Evolutionary conservation across 2,113 vertebrate species (phyloP), one percentile per base, ranked within the genome.

Genomic region (Heliornis fulica): DNA sequence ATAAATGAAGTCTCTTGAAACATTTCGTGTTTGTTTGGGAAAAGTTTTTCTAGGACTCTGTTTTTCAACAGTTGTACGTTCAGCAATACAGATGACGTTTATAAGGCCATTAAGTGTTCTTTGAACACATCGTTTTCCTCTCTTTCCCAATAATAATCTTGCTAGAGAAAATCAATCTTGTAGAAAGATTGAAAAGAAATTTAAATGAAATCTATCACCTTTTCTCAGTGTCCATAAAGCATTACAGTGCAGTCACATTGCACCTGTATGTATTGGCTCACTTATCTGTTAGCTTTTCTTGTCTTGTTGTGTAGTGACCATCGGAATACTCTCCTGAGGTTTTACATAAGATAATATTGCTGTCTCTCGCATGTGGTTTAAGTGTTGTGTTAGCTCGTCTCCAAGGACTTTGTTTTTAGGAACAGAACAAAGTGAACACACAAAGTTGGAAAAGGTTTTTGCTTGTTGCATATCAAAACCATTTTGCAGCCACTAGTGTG

Each of bases 401-500:
- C 57, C 20, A 64, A 90, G 43, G 89, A 56, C 87, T 96, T 95
- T 45, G 69, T 80, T 97, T 95, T 96, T 88, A 76, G 87, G 60
- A 85, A 32, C 2, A 13, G 46, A 90, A 83, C 46, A 60, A 85
- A 94, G 38, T 66, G 43, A 87, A 71, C 11, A 56, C 48, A 41
- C 15, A 20, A 31, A 83, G 45, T 72, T 97, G 95, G 94, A 96
- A 91, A 97, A 86, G 41, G 43, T 56, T 43, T 88, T 72, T 79
- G 31, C 96, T 97, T 97, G 74, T 95, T 98, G 97, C 90, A 77
- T 93, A 68, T 78, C 83, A 46, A 97, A 97, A 96, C 89, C 82
- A 94, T 96, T 97, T 98, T 97, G 79, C 86, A 97, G 92, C 84
- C 96, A 94, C 57, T 89, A 76, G 43, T 96, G 90, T 95, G 94